Percentiles rank a stretch among this genome's conserved stretches.
These are phyloP conservation scores for Xyrauchen texanus DNA, from an alignment of 2,113 vertebrate species.

Conservation along the genomic window DNA sequence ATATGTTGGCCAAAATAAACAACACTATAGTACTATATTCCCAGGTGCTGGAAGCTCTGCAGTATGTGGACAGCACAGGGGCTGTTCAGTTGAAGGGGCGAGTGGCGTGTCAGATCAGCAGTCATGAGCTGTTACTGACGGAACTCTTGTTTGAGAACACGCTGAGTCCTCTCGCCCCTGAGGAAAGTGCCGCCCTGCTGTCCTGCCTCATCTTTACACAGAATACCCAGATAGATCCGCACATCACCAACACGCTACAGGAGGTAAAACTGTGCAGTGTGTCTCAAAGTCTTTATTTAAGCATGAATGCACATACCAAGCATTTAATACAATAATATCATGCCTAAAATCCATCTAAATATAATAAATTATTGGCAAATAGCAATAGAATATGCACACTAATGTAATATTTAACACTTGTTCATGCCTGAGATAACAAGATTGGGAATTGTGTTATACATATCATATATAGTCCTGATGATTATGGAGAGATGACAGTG, in stretches of 20 bases:
- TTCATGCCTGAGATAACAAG: neutral
- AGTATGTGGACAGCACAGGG: constrained; percentile 81
- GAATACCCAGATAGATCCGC: constrained; percentile 81
- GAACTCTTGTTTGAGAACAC: constrained; percentile 90
- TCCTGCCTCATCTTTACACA: constrained; percentile 86
- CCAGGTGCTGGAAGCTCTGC: constrained; percentile 84
- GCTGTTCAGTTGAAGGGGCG: constrained; percentile 88
- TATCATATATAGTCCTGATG: neutral
- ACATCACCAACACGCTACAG: constrained; percentile 80
- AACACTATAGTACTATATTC: neutral
- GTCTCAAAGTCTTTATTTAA: neutral
- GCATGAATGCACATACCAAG: too few relatives aligned
- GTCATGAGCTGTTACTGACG: constrained; percentile 87
- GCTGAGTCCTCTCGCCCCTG: constrained; percentile 82
- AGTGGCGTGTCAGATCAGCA: constrained; percentile 90
- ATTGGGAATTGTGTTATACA: too few relatives aligned
- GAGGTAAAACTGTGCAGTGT: constrained; percentile 70
- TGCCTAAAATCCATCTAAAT: neutral
- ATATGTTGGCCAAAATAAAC: too few relatives aligned
- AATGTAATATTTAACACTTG: neutral
- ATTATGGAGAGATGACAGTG: neutral
- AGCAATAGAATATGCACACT: neutral
- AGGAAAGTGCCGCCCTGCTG: constrained; percentile 89
- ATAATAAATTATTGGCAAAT: too few relatives aligned
- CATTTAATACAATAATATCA: too few relatives aligned